phyloP scores from a whole-genome alignment of 2,888 invertebrate species.

The Lapara coniferarum region DNA sequence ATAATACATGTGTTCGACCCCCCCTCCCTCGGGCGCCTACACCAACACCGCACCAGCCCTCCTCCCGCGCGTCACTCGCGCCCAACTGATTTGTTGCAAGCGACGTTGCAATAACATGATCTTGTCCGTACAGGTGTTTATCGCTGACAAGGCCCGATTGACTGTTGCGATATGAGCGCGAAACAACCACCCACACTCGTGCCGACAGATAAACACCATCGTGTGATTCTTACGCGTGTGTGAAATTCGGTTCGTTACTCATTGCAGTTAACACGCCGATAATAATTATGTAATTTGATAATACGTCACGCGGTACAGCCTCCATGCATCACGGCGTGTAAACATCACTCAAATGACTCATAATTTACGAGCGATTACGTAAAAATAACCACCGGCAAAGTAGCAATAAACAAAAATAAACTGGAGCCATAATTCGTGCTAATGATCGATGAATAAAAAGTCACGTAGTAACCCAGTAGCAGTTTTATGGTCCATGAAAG shows the following conservation, averaged over 20 bases:
- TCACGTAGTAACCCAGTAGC: slow-evolving; percentile 16
- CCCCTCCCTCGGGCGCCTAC: slow-evolving; percentile 42
- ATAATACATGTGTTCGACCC: slow-evolving; percentile 75
- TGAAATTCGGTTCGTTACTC: slow-evolving; percentile 27
- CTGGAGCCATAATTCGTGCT: slow-evolving; percentile 14
- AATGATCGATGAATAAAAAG: slow-evolving; percentile 25
- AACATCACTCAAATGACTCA: slow-evolving; percentile 41
- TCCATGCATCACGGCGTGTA: slow-evolving; percentile 35
- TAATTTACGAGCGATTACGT: slow-evolving; percentile 38
- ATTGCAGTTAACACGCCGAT: slow-evolving; percentile 28
- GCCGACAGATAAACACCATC: background rate
- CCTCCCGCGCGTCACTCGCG: slow-evolving; percentile 48
- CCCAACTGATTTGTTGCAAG: slow-evolving; percentile 70
- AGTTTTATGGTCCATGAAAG: slow-evolving; percentile 24
- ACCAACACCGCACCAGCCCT: background rate
- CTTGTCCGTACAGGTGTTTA: slow-evolving; percentile 50
- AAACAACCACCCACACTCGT: slow-evolving; percentile 14
- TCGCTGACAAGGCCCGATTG: slow-evolving; percentile 32
- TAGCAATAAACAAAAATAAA: slow-evolving; percentile 37
- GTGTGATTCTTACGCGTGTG: background rate
- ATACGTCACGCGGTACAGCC: slow-evolving; percentile 36
- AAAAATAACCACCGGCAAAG: slow-evolving; percentile 40
- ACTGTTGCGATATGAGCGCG: slow-evolving; percentile 22
- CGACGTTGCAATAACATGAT: slow-evolving; percentile 48
- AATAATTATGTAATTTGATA: slow-evolving; percentile 40